These are phyloP conservation scores for Ictalurus furcatus DNA, from an alignment of 2,113 vertebrate species.

Conservation along the genomic window DNA sequence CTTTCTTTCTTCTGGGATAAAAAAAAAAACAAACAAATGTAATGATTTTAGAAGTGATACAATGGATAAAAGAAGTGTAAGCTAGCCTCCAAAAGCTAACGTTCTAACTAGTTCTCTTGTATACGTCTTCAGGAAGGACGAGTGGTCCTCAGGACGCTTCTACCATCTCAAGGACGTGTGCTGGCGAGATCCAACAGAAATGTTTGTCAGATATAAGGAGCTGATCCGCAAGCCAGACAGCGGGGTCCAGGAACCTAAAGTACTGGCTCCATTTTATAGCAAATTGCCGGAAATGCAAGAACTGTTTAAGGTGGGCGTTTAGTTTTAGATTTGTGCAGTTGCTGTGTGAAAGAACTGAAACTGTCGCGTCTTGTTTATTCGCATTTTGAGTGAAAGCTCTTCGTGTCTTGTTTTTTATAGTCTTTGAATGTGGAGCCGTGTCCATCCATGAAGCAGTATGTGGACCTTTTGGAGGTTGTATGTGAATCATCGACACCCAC, in stretches of 20 bases:
- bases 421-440: slow-evolving; percentile 62
- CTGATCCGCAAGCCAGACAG: slow-evolving; percentile 53
- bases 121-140: slow-evolving; percentile 52
- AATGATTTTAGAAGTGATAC: not conserved
- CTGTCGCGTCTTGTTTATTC: not conserved
- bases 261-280: slow-evolving; percentile 69
- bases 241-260: slow-evolving; percentile 64
- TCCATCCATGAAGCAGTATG: slow-evolving; percentile 76
- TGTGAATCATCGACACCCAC: slow-evolving; percentile 64
- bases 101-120: not conserved
- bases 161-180: slow-evolving; percentile 77
- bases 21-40: not conserved
- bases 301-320: slow-evolving; percentile 69
- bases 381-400: not conserved
- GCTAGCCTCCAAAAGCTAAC: not conserved
- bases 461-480: slow-evolving; percentile 70
- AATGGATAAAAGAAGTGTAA: not conserved
- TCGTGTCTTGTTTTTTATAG: slow-evolving; percentile 50
- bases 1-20: not conserved
- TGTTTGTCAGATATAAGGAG: slow-evolving; percentile 72
- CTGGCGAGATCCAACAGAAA: slow-evolving; percentile 71
- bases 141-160: slow-evolving; percentile 69
- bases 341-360: not conserved
- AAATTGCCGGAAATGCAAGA: slow-evolving; percentile 59
- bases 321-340: not conserved